Evolutionary conservation across 35 echinoderm and acorn worm genomes (phyloP).

Genomic region (Apostichopus japonicus): DNA sequence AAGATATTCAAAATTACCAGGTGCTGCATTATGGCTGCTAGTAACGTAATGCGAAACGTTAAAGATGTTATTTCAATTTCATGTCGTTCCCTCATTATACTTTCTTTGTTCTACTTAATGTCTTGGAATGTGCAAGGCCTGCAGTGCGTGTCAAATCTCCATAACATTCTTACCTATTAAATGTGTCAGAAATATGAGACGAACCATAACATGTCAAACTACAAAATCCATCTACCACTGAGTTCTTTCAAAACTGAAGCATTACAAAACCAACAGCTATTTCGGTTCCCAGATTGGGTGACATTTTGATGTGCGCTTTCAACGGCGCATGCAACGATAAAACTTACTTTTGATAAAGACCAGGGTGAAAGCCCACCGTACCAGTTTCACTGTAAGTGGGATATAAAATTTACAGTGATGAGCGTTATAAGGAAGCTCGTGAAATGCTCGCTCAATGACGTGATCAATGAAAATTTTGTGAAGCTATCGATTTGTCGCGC

Average conservation of each 20-base stretch:
- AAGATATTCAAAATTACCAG: no score
- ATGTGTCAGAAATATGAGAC: not conserved
- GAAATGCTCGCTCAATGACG: not conserved
- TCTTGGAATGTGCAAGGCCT: no score
- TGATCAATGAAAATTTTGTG: not conserved
- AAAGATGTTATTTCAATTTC: no score
- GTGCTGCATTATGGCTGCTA: no score
- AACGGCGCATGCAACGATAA: not conserved
- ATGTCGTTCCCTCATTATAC: no score
- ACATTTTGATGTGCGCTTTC: not conserved
- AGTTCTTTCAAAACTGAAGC: not conserved
- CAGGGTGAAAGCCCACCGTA: constrained; percentile 5
- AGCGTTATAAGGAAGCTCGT: constrained; percentile 8
- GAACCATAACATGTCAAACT: not conserved
- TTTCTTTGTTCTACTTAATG: no score
- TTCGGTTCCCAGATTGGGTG: not conserved
- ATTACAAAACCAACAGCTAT: not conserved
- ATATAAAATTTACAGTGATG: constrained; percentile 38
- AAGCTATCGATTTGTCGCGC: not conserved
- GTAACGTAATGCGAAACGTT: no score
- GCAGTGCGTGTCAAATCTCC: no score
- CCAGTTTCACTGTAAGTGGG: constrained; percentile 44
- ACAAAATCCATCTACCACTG: not conserved
- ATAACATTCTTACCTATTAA: no score
- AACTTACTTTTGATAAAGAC: constrained; percentile 33